Evolutionary conservation across 1,140 invertebrate genomes (phyloP).

Genomic region (Aphaenogaster ashmeadi): DNA sequence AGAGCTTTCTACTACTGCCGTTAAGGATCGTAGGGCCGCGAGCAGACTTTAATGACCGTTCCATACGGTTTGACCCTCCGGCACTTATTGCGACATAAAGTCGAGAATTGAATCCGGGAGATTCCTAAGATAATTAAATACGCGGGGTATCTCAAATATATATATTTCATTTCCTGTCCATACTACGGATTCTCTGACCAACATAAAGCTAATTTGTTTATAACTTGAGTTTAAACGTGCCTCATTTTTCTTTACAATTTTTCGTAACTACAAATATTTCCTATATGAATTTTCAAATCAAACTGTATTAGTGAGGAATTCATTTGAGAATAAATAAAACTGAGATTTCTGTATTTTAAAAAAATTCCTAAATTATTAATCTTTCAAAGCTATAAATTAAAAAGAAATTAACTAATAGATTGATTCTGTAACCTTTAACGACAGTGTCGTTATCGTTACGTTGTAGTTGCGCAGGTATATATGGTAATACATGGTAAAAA

Average conservation of each 20-base stretch:
- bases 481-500: no score
- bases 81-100: constrained; percentile 26
- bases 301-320: neutral
- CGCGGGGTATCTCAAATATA: neutral
- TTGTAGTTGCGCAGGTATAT: no score
- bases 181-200: neutral
- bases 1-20: constrained; percentile 1
- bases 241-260: neutral
- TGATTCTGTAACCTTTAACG: no score
- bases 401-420: neutral
- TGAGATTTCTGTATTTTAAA: neutral
- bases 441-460: no score
- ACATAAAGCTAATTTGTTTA: neutral
- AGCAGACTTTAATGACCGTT: constrained; percentile 30
- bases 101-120: constrained; percentile 16
- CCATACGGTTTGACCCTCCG: neutral
- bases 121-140: constrained; percentile 33
- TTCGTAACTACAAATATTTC: neutral
- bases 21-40: constrained; percentile 27
- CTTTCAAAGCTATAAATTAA: neutral
- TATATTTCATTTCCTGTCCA: neutral
- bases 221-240: neutral
- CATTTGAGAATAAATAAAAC: neutral
- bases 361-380: neutral
- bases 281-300: neutral